Conservation (phyloP, 2,113 vertebrate genomes). For the Rhynchomys soricoides region DNA sequence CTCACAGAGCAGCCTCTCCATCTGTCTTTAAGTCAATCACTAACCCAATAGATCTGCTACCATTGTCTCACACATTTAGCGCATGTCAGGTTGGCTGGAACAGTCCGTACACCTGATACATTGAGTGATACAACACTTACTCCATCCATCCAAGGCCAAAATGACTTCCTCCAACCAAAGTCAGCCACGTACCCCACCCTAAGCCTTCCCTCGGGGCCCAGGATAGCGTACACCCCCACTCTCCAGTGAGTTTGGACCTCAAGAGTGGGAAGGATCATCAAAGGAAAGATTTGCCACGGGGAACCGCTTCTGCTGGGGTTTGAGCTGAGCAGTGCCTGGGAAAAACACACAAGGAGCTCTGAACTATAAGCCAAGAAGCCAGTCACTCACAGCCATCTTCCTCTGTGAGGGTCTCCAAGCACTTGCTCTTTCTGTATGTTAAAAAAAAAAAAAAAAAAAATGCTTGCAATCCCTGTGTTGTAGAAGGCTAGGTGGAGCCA, state of each 20-base stretch:
- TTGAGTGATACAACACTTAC: not conserved
- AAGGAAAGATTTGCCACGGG: not conserved
- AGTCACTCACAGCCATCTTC: not conserved
- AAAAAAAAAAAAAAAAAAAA: not conserved
- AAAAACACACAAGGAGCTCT: not conserved
- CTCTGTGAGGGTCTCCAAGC: not conserved
- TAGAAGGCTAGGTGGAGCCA: not conserved
- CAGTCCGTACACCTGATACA: not conserved
- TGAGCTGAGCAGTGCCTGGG: not conserved
- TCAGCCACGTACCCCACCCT: not conserved
- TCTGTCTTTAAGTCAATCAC: not conserved
- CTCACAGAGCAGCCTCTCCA: not conserved
- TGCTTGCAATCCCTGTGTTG: not conserved
- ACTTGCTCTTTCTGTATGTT: not conserved
- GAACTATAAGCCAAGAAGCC: not conserved
- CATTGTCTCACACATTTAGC: rapidly evolving
- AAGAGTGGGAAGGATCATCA: not conserved
- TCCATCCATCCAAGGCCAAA: not conserved
- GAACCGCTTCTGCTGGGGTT: not conserved
- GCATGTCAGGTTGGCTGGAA: not conserved
- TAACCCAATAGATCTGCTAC: not conserved
- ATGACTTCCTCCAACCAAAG: not conserved
- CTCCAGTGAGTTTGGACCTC: not conserved
- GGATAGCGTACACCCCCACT: not conserved
- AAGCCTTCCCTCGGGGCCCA: not conserved